phyloP scores from a whole-genome alignment of 2,113 vertebrate species.

The Eptatretus burgeri region DNA sequence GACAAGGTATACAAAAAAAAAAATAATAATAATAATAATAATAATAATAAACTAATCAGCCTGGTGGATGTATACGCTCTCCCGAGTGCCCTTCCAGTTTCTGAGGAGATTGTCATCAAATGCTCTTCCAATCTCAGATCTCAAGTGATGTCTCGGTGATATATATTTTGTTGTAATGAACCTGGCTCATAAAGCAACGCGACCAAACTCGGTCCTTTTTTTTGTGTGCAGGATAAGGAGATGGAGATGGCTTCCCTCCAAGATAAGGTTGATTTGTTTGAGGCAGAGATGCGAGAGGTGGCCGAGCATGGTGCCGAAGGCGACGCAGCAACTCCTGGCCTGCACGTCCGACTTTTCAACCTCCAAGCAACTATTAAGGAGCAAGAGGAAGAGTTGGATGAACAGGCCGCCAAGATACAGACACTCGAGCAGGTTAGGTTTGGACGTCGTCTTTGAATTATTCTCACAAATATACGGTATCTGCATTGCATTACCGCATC shows the following conservation, averaged over 20 bases:
- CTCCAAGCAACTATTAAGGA: constrained; percentile 75
- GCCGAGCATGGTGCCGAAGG: constrained; percentile 85
- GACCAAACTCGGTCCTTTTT: constrained; percentile 8
- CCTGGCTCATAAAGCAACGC: not conserved
- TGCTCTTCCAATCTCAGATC: too few species aligned
- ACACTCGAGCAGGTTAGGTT: constrained; percentile 66
- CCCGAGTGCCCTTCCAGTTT: too few species aligned
- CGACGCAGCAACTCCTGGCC: constrained; percentile 60
- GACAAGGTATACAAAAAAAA: too few species aligned
- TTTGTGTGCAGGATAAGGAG: constrained; percentile 41
- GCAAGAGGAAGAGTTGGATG: constrained; percentile 86
- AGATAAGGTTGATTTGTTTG: constrained; percentile 47
- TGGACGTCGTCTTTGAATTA: too few species aligned
- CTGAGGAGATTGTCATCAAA: too few species aligned
- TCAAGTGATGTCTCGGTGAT: too few species aligned
- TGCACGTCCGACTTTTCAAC: constrained; percentile 68
- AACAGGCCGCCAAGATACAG: constrained; percentile 83
- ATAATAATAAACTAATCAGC: too few species aligned
- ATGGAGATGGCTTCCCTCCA: constrained; percentile 38
- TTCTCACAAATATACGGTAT: too few species aligned
- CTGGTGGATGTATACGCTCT: too few species aligned
- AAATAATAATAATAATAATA: too few species aligned
- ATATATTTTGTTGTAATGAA: too few species aligned
- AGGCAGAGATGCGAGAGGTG: constrained; percentile 62
- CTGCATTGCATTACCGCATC: too few species aligned